phyloP scores from a whole-genome alignment of 2,888 invertebrate species.

The Argyresthia albistria region DNA sequence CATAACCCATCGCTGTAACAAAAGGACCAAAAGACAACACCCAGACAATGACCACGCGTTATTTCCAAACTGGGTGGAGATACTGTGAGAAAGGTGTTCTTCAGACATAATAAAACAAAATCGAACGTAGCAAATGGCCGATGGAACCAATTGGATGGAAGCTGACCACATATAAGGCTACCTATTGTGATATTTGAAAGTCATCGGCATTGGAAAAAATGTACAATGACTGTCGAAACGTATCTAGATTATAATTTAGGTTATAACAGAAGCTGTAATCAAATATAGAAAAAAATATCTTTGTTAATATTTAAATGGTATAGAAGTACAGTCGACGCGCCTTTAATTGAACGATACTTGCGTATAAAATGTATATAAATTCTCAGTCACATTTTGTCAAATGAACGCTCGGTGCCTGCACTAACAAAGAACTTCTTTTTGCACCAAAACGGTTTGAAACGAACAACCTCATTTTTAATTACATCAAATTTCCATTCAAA shows the following conservation, averaged over 20 bases:
- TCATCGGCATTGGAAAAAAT: not conserved
- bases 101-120: not conserved
- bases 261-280: too few relatives aligned
- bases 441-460: too few relatives aligned
- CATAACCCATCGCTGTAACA: not conserved
- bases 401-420: too few relatives aligned
- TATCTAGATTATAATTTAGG: not conserved
- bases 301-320: too few relatives aligned
- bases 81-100: not conserved
- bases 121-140: not conserved
- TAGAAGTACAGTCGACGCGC: too few relatives aligned
- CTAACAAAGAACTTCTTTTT: too few relatives aligned
- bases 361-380: too few relatives aligned
- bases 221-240: not conserved
- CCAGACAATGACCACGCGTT: not conserved
- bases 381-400: too few relatives aligned
- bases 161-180: not conserved
- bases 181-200: not conserved
- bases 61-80: constrained; percentile 2
- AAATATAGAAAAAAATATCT: too few relatives aligned
- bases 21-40: not conserved
- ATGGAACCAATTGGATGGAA: not conserved
- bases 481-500: too few relatives aligned
- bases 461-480: too few relatives aligned
- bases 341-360: too few relatives aligned